Percentiles rank a stretch among this genome's conserved stretches.
Conservation (phyloP, 2,797 vertebrate species). For the Neostethus bicornis region DNA sequence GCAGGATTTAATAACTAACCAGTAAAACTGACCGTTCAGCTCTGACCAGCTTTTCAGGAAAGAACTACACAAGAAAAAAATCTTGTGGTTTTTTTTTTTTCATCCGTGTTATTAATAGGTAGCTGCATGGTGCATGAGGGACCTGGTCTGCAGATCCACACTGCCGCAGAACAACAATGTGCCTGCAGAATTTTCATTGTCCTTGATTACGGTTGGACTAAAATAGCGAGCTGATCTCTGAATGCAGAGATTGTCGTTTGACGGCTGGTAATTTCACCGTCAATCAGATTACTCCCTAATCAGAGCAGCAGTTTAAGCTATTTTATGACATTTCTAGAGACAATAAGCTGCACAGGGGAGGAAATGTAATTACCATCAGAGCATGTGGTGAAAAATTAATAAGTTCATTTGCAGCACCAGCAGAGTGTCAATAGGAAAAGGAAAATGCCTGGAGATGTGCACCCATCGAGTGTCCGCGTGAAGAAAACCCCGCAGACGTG, state of each 20-base stretch:
- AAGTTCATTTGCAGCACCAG: slow-evolving; percentile 76
- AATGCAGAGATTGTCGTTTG: slow-evolving; percentile 68
- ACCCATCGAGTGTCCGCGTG: slow-evolving; percentile 45
- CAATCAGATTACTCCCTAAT: slow-evolving; percentile 77
- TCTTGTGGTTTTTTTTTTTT: too few relatives aligned
- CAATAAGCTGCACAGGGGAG: slow-evolving; percentile 71
- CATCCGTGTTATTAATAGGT: slow-evolving; percentile 11
- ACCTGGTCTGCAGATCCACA: slow-evolving; percentile 19
- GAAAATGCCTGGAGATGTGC: slow-evolving; percentile 56
- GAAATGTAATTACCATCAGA: slow-evolving; percentile 79
- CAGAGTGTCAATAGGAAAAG: slow-evolving; percentile 65
- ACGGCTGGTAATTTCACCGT: slow-evolving; percentile 75
- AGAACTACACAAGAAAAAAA: slow-evolving; percentile 13
- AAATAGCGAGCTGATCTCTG: slow-evolving; percentile 61
- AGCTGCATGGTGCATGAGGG: slow-evolving; percentile 8
- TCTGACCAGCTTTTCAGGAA: slow-evolving; percentile 12
- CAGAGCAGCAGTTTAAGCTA: slow-evolving; percentile 71
- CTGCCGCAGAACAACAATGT: slow-evolving; percentile 56
- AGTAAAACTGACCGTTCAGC: too few relatives aligned
- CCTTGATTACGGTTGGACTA: slow-evolving; percentile 65
- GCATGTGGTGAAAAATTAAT: slow-evolving; percentile 78
- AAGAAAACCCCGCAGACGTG: slow-evolving; percentile 56
- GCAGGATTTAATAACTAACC: too few relatives aligned
- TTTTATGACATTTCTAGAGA: slow-evolving; percentile 80
- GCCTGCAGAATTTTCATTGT: slow-evolving; percentile 57